Conservation (phyloP, 2,113 vertebrate species). For the Callithrix jacchus region DNA sequence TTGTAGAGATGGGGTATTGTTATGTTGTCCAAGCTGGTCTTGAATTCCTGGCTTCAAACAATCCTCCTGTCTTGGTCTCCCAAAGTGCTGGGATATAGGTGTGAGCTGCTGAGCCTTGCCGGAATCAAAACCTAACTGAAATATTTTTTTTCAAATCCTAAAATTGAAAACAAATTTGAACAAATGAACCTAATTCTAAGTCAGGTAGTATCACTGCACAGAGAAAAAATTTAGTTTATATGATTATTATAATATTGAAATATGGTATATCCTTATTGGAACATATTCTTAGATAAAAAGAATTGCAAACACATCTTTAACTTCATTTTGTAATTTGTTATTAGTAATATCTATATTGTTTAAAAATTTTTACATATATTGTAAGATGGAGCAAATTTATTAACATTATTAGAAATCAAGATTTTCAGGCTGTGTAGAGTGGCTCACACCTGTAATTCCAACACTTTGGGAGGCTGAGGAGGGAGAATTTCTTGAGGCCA, state of each 20-base stretch:
- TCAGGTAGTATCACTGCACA: neutral
- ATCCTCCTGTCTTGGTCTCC: no score
- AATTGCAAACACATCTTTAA: neutral
- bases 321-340: neutral
- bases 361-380: slow-evolving; percentile 9
- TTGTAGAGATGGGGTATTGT: no score
- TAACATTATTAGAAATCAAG: slow-evolving; percentile 33
- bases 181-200: neutral
- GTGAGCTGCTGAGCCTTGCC: no score
- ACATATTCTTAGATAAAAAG: slow-evolving; percentile 16
- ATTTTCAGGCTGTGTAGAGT: neutral
- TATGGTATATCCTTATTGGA: neutral
- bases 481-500: no score
- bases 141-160: neutral
- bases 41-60: no score
- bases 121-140: slow-evolving; percentile 11
- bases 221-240: neutral
- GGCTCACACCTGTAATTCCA: no score
- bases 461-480: no score
- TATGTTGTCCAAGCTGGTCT: no score
- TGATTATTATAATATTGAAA: neutral
- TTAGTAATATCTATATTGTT: neutral
- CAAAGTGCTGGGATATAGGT: no score
- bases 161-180: slow-evolving; percentile 26
- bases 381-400: slow-evolving; percentile 4